These are phyloP conservation scores for Lithobates sylvaticus DNA, from an alignment of 2,797 vertebrate species.

Conservation along the genomic window DNA sequence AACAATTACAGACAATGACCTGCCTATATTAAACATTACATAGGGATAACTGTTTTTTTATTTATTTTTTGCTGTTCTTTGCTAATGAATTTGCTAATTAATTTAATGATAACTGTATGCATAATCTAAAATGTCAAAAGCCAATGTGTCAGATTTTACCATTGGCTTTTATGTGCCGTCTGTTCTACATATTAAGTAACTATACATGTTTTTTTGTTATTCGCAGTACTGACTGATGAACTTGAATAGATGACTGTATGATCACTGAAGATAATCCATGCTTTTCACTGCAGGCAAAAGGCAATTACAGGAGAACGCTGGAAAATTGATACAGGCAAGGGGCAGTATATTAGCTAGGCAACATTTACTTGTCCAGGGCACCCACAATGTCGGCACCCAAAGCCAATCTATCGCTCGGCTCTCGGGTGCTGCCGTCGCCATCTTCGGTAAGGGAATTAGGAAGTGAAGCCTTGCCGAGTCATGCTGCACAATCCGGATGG, in stretches of 20 bases:
- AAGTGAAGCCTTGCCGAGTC: no score
- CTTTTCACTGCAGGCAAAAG: background rate
- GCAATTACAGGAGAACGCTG: background rate
- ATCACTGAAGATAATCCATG: constrained; percentile 14
- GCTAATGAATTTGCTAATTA: constrained; percentile 96
- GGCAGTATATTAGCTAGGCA: background rate
- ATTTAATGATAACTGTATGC: constrained; percentile 92
- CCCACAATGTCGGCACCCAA: no score
- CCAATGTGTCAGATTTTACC: constrained; percentile 86
- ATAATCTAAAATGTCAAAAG: constrained; percentile 91
- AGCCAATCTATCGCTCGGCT: no score
- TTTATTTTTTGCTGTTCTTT: constrained; percentile 84
- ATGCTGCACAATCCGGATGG: no score
- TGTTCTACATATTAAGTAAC: constrained; percentile 85
- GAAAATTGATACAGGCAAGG: background rate
- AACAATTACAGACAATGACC: constrained; percentile 92
- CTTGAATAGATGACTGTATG: background rate
- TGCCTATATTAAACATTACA: constrained; percentile 87
- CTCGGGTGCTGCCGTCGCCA: no score
- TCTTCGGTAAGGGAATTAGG: no score
- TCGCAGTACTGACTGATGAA: constrained; percentile 69
- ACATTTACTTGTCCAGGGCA: no score
- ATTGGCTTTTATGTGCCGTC: constrained; percentile 84
- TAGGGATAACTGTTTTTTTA: constrained; percentile 70
- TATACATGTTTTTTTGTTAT: constrained; percentile 83